These are phyloP conservation scores for Drosophila sp. DNA, from an alignment of 1,140 invertebrate species.

Conservation along the genomic window DNA sequence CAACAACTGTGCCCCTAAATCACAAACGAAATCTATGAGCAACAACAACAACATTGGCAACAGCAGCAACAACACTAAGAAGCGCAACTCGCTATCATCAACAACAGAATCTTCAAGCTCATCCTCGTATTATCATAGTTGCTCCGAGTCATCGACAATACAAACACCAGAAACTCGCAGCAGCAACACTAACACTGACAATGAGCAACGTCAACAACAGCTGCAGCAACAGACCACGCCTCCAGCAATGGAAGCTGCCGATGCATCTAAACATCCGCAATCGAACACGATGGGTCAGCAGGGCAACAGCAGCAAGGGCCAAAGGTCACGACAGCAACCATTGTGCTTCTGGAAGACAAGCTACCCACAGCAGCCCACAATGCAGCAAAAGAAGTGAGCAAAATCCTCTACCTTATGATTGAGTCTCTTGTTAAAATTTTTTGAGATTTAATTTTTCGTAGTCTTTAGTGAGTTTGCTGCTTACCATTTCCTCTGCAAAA, in stretches of 20 bases:
- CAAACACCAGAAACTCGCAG: slow-evolving; percentile 3
- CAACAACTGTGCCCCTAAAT: slow-evolving; percentile 29
- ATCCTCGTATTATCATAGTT: slow-evolving; percentile 49
- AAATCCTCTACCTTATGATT: background rate
- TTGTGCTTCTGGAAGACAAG: slow-evolving; percentile 69
- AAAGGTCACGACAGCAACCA: slow-evolving; percentile 57
- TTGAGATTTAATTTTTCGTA: background rate
- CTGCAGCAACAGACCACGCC: slow-evolving; percentile 17
- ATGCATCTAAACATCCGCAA: slow-evolving; percentile 3
- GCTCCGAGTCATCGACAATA: slow-evolving; percentile 37
- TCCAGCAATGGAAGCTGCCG: background rate
- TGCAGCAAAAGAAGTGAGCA: slow-evolving; percentile 61
- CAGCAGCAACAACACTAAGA: slow-evolving; percentile 42
- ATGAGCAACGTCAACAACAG: background rate
- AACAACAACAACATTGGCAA: slow-evolving; percentile 32
- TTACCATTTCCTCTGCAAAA: too few relatives aligned
- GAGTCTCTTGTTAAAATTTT: background rate
- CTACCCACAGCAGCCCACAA: slow-evolving; percentile 56
- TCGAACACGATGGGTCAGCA: background rate
- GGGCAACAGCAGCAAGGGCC: slow-evolving; percentile 14
- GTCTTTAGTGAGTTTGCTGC: too few relatives aligned
- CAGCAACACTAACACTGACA: slow-evolving; percentile 6
- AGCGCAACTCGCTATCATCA: slow-evolving; percentile 54
- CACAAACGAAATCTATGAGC: slow-evolving; percentile 4
- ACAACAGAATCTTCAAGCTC: slow-evolving; percentile 45